Evolutionary conservation across 1,140 invertebrate genomes (phyloP).

Genomic region (Drosophila pallidifrons): DNA sequence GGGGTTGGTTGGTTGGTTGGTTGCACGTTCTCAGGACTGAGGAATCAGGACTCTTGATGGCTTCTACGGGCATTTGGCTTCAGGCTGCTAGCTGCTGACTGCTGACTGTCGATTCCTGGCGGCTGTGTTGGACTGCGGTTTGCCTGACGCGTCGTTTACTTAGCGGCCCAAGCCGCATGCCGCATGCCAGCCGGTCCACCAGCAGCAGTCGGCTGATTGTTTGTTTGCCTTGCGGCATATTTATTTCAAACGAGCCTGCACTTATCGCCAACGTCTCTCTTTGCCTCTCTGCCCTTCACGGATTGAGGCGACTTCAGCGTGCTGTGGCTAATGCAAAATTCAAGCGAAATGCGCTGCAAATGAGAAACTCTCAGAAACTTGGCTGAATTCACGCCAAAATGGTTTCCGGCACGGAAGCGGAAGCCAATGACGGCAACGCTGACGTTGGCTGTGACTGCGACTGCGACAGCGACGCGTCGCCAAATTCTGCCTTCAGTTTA

Average conservation of each 20-base stretch:
- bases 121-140: slow-evolving; percentile 63
- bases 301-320: neutral
- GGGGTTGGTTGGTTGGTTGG: neutral
- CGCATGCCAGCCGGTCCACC: neutral
- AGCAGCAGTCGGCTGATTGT: slow-evolving; percentile 58
- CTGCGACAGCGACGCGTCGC: slow-evolving; percentile 37
- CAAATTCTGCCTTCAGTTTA: slow-evolving; percentile 44
- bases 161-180: slow-evolving; percentile 39
- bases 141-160: slow-evolving; percentile 75
- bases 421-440: slow-evolving; percentile 65
- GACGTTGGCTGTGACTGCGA: slow-evolving; percentile 1
- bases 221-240: slow-evolving; percentile 82
- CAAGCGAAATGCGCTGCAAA: slow-evolving; percentile 79
- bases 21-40: slow-evolving; percentile 12
- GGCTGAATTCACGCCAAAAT: slow-evolving; percentile 74
- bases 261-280: slow-evolving; percentile 53
- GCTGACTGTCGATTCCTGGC: neutral
- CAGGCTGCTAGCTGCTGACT: slow-evolving; percentile 6
- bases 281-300: too few relatives aligned
- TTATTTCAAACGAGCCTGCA: slow-evolving; percentile 81
- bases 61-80: neutral
- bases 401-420: slow-evolving; percentile 80
- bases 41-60: slow-evolving; percentile 40
- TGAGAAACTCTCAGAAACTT: slow-evolving; percentile 54
- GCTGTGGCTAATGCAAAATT: slow-evolving; percentile 74